A percentile compares a stretch with the other conserved stretches of the same genome.
These are phyloP conservation scores for Nymphalis urticae DNA, from an alignment of 2,888 invertebrate genomes.

Conservation along the genomic window DNA sequence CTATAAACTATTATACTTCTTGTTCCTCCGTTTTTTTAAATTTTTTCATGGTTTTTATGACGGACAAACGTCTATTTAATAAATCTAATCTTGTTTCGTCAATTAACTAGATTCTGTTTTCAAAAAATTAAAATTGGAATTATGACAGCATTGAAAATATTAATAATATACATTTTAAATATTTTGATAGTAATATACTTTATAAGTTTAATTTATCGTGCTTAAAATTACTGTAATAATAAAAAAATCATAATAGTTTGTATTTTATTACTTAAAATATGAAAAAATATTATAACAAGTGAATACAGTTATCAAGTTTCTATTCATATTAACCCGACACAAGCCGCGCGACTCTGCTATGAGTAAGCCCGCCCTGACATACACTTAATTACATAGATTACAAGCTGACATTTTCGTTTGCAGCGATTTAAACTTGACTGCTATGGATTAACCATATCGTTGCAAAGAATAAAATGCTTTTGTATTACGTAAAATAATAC, in stretches of 20 bases:
- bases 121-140: too few relatives aligned
- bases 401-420: constrained; percentile 76
- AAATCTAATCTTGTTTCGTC: too few relatives aligned
- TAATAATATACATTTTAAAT: too few relatives aligned
- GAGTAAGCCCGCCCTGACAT: constrained; percentile 66
- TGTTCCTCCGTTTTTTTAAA: not conserved
- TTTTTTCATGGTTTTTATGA: not conserved
- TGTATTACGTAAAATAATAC: not conserved
- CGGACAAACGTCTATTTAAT: not conserved
- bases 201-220: too few relatives aligned
- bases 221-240: too few relatives aligned
- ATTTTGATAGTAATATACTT: too few relatives aligned
- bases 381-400: constrained; percentile 81
- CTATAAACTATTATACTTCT: constrained; percentile 1
- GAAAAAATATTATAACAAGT: not conserved
- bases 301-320: not conserved
- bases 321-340: constrained; percentile 29
- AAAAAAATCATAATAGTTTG: too few relatives aligned
- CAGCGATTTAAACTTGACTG: constrained; percentile 72
- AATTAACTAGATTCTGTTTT: too few relatives aligned
- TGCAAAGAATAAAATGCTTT: constrained; percentile 11
- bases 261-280: too few relatives aligned
- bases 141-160: too few relatives aligned
- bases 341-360: constrained; percentile 37
- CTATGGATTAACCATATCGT: constrained; percentile 58